Percentiles rank a stretch among this genome's conserved stretches.
Evolutionary conservation across 1,140 invertebrate genomes (phyloP).

Genomic region (Danaus melanippus): DNA sequence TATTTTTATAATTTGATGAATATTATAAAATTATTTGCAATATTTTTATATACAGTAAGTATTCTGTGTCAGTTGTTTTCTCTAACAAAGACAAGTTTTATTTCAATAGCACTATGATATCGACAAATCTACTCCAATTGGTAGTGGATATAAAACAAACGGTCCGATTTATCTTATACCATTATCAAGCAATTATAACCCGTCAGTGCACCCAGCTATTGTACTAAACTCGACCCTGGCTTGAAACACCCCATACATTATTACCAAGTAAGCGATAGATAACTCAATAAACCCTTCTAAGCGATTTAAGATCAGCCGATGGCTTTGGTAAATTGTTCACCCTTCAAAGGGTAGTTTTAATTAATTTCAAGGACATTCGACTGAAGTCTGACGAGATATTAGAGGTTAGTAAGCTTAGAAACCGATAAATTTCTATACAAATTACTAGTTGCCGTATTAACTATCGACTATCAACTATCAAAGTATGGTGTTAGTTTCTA

Average conservation of each 20-base stretch:
- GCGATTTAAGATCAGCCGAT: slow-evolving; percentile 48
- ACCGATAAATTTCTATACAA: too few species aligned
- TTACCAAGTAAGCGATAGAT: slow-evolving; percentile 42
- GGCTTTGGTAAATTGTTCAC: slow-evolving; percentile 39
- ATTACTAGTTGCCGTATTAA: too few species aligned
- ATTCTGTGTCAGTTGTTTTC: too few species aligned
- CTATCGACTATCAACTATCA: too few species aligned
- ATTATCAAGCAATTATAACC: slow-evolving; percentile 30
- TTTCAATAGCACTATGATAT: too few species aligned
- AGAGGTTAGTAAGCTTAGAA: background rate
- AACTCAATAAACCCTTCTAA: slow-evolving; percentile 44
- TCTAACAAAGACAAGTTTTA: too few species aligned
- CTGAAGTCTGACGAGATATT: slow-evolving; percentile 15
- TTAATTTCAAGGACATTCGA: slow-evolving; percentile 36
- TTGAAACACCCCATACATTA: slow-evolving; percentile 33
- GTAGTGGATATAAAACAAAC: too few species aligned
- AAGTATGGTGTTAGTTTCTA: too few species aligned
- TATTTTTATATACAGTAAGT: too few species aligned
- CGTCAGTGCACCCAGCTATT: slow-evolving; percentile 18
- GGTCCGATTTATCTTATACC: slow-evolving; percentile 22
- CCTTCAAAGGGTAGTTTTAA: slow-evolving; percentile 37
- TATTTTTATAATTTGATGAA: slow-evolving; percentile 1
- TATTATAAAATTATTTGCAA: background rate
- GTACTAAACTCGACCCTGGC: slow-evolving; percentile 23
- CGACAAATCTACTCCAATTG: too few species aligned